Conservation (phyloP, 2,113 vertebrate species). For the Talpa occidentalis region DNA sequence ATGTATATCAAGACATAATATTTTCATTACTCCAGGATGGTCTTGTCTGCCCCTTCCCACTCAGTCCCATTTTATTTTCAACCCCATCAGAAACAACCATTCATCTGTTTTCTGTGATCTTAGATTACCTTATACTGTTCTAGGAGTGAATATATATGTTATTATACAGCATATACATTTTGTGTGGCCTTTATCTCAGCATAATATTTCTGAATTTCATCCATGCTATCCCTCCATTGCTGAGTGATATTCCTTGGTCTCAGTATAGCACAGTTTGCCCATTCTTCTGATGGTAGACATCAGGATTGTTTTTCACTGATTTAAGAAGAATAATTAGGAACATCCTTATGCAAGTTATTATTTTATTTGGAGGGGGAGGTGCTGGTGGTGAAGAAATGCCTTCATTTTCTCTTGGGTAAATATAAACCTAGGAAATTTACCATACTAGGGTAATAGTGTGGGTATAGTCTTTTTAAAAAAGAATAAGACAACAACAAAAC, state of each 20-base stretch:
- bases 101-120: background rate
- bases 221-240: background rate
- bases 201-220: background rate
- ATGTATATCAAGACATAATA: background rate
- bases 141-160: background rate
- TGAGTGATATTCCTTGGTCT: background rate
- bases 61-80: background rate
- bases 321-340: background rate
- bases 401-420: constrained; percentile 13
- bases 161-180: background rate
- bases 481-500: background rate
- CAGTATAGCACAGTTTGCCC: background rate
- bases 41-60: background rate
- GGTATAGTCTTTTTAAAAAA: background rate
- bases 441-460: background rate
- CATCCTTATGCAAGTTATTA: background rate
- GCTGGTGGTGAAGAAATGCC: background rate
- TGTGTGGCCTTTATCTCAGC: background rate
- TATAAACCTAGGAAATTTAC: background rate
- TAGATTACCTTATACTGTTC: background rate
- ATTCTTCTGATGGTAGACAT: background rate
- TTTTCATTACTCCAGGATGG: background rate
- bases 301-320: background rate
- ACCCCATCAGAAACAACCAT: background rate
- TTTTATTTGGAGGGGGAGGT: too few species aligned